Conservation (phyloP, 2,113 vertebrate species). For the Dascyllus trimaculatus region DNA sequence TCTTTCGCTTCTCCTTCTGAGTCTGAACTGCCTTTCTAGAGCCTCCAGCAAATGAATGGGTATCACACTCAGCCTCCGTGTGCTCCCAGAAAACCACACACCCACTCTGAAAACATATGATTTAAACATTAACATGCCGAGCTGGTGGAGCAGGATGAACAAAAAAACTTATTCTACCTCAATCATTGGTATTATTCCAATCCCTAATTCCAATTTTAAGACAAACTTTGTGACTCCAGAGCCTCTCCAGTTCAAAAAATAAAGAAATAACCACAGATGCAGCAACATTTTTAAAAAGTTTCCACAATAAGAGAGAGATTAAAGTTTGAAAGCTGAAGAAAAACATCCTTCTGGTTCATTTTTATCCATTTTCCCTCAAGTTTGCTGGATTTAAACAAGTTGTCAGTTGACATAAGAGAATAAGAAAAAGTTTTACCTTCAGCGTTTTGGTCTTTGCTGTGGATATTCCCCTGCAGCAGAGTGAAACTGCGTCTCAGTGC, state of each 20-base stretch:
- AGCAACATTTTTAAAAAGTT: too few species aligned
- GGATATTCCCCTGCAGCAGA: constrained; percentile 68
- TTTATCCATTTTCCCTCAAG: background rate
- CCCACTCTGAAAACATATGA: constrained; percentile 58
- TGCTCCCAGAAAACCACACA: constrained; percentile 41
- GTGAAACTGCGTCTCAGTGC: constrained; percentile 41
- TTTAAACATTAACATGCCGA: constrained; percentile 61
- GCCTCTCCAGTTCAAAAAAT: too few species aligned
- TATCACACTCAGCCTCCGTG: constrained; percentile 39
- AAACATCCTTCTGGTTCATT: background rate
- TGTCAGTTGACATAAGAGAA: background rate
- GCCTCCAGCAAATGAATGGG: constrained; percentile 66
- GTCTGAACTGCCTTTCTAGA: constrained; percentile 41
- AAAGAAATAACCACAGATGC: too few species aligned
- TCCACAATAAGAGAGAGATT: background rate
- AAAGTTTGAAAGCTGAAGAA: constrained; percentile 15
- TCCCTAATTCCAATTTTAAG: constrained; percentile 4
- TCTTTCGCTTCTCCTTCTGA: background rate
- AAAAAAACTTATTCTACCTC: constrained; percentile 2
- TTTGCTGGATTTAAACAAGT: background rate
- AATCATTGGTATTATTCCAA: background rate
- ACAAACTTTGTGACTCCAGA: background rate
- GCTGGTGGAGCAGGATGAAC: constrained; percentile 20
- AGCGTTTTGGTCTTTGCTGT: constrained; percentile 13
- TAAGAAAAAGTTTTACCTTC: constrained; percentile 70